Base-by-base conservation (phyloP, 1,140 invertebrate genomes). In the Brachionus plicatilis region DNA sequence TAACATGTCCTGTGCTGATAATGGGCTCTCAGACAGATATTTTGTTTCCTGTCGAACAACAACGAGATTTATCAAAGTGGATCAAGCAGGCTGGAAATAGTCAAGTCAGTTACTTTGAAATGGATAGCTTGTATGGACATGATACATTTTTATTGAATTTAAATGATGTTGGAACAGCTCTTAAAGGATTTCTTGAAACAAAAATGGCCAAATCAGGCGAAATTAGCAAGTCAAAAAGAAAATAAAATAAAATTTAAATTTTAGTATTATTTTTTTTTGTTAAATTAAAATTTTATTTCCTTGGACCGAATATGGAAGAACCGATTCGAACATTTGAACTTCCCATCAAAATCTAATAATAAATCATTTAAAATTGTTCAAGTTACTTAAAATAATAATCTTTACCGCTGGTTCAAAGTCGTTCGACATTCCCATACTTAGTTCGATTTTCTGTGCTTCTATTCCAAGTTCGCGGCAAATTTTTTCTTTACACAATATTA, bases 401-500 rank as follows among this genome's bases (percentile, higher is more conserved):
- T 84, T 92, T 92, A 97, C 95, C 37, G 97, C 97, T 90, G 96
- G 93, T 90, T 96, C 95, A 92, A 93, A 99, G 91, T 99, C 97
- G 87, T 91, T 91, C 0, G 96, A 98, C 97, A 99, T 99, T 88
- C 97, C 97, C 97, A 99, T 99, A 66, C 96, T 98, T 66, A 99
- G 90, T 88, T 97, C 93, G 6, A 98, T 87, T 76, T 93, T 88
- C 76, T 93, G 91, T 83, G 90, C 86, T 85, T 92, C 88, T 17
- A 96, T 87, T 6, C 90, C 88, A 14, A 96, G 90, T 85, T 92
- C 90, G 83, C 93, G 87, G 87, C 93, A 94, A 9, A 98, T 89
- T 85, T 92, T 90, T 76, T 93, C 90, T 87, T 93, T 92, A 87
- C 93, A 94, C 87, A 93, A 89, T 75, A 91, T 90, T 12, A 98